Evolutionary conservation across 2,888 invertebrate genomes (phyloP).

Genomic region (Didymodactylos carnosus): DNA sequence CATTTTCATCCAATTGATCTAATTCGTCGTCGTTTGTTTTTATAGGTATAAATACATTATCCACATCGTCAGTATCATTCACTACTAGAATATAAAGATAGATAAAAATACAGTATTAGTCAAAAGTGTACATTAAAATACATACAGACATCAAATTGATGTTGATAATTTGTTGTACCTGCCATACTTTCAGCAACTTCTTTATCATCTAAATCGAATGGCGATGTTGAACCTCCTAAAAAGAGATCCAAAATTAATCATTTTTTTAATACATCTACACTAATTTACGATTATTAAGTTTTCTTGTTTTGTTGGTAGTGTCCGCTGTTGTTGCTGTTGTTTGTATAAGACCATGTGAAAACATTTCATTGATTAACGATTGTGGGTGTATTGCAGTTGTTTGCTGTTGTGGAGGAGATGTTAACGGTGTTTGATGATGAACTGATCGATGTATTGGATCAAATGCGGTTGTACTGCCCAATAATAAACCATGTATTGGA

Average conservation of each 20-base stretch:
- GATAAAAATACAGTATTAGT: too few species aligned
- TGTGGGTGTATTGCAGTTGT: background rate
- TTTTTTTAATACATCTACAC: too few species aligned
- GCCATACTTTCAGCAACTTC: background rate
- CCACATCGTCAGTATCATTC: background rate
- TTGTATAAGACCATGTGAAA: too few species aligned
- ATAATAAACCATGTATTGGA: background rate
- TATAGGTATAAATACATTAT: background rate
- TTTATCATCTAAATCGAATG: background rate
- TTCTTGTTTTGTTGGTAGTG: too few species aligned
- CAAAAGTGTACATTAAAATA: background rate
- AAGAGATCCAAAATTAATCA: too few species aligned
- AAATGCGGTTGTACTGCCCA: background rate
- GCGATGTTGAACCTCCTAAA: background rate
- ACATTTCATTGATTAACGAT: too few species aligned
- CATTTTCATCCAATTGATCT: too few species aligned
- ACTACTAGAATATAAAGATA: background rate
- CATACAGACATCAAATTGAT: background rate
- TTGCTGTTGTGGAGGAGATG: background rate
- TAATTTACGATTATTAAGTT: too few species aligned
- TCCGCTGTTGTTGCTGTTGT: too few species aligned
- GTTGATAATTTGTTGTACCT: background rate
- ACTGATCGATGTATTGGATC: background rate
- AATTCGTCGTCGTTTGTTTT: background rate
- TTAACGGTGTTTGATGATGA: background rate